Percentiles rank a stretch among this genome's conserved stretches.
These are phyloP conservation scores for Periophthalmus magnuspinnatus DNA, from an alignment of 2,797 vertebrate genomes.

Conservation along the genomic window DNA sequence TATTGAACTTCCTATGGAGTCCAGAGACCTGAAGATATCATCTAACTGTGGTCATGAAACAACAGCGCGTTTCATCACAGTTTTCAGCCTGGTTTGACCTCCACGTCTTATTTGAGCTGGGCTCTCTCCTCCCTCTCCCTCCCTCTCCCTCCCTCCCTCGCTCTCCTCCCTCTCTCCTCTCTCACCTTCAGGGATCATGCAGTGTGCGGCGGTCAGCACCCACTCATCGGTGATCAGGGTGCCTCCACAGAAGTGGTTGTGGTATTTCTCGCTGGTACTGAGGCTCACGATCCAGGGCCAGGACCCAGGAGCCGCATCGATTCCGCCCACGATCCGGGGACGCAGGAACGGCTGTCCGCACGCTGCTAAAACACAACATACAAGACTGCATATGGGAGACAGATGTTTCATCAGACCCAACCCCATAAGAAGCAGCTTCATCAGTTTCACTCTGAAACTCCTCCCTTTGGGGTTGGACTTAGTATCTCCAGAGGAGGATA, in stretches of 20 bases:
- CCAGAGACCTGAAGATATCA: not conserved
- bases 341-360: not conserved
- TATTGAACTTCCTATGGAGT: too few species aligned
- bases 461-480: too few species aligned
- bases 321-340: conserved; percentile 26
- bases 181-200: not conserved
- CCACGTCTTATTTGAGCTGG: too few species aligned
- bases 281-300: conserved; percentile 55
- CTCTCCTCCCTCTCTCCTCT: not conserved
- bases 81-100: too few species aligned
- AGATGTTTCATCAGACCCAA: too few species aligned
- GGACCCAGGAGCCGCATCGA: rapidly evolving
- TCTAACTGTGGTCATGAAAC: too few species aligned
- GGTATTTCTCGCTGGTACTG: rapidly evolving
- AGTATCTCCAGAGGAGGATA: too few species aligned
- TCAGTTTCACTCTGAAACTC: too few species aligned
- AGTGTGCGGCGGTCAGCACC: conserved; percentile 56
- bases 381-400: not conserved
- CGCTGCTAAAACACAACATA: not conserved
- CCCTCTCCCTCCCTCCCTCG: too few species aligned
- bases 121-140: too few species aligned
- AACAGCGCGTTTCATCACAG: too few species aligned
- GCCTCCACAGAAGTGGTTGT: conserved; percentile 25
- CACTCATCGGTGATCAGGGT: conserved; percentile 34
- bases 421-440: too few species aligned